A percentile compares a stretch with the other conserved stretches of the same genome.
Conservation (phyloP, 30 jellyfish, hydroid and myxozoan species). For the Morbakka virulenta region DNA sequence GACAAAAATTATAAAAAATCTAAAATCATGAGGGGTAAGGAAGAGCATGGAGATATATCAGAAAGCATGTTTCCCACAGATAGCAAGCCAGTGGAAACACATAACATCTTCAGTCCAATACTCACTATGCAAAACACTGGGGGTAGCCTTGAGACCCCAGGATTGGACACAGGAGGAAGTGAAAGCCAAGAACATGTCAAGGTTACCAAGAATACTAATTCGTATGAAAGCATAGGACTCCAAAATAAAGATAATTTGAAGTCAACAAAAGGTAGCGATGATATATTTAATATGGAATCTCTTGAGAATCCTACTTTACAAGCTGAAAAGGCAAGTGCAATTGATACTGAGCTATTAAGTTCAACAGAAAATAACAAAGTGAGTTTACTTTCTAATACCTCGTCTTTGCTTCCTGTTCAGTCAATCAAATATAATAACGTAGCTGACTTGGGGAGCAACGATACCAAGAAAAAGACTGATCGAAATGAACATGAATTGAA, state of each 20-base stretch:
- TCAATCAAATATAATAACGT: too few relatives aligned
- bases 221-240: background rate
- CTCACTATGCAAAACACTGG: too few relatives aligned
- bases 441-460: background rate
- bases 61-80: background rate
- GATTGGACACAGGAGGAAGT: background rate
- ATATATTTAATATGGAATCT: background rate
- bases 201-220: background rate
- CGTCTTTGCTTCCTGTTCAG: background rate
- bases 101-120: background rate
- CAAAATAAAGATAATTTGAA: too few relatives aligned
- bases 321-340: background rate
- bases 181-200: background rate
- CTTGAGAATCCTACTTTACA: background rate
- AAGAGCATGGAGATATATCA: background rate
- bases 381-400: background rate
- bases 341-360: background rate
- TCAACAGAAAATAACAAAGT: background rate
- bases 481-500: constrained; percentile 31
- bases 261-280: too few relatives aligned
- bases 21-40: background rate
- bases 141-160: background rate
- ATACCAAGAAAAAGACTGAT: background rate
- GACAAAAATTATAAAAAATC: constrained; percentile 5
- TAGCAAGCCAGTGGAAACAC: background rate